These are phyloP conservation scores for Cyanoderma ruficeps DNA, from an alignment of 2,113 vertebrate genomes.

Conservation along the genomic window DNA sequence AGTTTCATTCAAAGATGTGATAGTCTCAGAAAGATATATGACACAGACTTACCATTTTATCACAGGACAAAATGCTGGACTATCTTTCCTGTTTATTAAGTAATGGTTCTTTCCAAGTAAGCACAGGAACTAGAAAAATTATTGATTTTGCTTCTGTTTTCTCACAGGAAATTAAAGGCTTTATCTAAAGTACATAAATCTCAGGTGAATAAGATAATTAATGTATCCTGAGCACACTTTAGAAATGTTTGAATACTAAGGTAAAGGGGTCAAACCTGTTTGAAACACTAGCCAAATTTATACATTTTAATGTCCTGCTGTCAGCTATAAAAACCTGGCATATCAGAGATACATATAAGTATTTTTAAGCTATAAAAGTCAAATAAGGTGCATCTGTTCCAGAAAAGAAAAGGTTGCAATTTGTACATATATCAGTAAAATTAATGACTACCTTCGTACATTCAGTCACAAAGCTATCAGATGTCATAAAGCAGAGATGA, in stretches of 20 bases:
- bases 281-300: not conserved
- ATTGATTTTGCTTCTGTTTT: conserved; percentile 22
- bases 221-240: not conserved
- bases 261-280: not conserved
- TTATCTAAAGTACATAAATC: conserved; percentile 15
- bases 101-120: not conserved
- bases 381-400: not conserved
- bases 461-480: not conserved
- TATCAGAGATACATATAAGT: not conserved
- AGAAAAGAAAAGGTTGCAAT: not conserved
- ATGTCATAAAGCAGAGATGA: not conserved
- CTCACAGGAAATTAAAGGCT: conserved; percentile 37
- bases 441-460: not conserved
- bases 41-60: not conserved
- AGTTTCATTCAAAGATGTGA: not conserved
- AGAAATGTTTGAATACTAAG: not conserved
- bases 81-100: conserved; percentile 18
- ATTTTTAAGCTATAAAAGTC: not conserved
- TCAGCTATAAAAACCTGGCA: not conserved
- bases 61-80: not conserved
- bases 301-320: not conserved
- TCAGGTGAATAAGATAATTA: not conserved
- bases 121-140: not conserved
- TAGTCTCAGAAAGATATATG: not conserved
- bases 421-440: not conserved